Evolutionary conservation across 2,888 invertebrate species (phyloP).

Genomic region (Campaea margaritaria): DNA sequence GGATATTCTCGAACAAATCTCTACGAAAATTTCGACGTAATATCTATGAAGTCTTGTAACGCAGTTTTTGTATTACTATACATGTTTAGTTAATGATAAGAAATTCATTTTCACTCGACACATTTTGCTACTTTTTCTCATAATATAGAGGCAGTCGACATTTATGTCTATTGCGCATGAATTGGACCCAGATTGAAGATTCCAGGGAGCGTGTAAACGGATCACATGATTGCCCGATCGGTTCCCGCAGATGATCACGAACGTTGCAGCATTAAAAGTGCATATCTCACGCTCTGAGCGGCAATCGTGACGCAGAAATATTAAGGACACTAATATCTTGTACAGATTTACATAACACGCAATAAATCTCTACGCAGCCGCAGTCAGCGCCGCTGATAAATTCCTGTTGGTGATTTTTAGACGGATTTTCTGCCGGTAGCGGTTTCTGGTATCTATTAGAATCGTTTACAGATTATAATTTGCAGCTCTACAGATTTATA

Average conservation of each 20-base stretch:
- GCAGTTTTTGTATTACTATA: too few relatives aligned
- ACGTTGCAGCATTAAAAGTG: conserved; percentile 57
- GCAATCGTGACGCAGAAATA: conserved; percentile 81
- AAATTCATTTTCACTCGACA: too few relatives aligned
- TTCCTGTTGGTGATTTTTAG: conserved; percentile 60
- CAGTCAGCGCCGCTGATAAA: conserved; percentile 76
- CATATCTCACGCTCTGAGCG: conserved; percentile 72
- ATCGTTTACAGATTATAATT: conserved; percentile 28
- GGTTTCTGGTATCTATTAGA: conserved; percentile 28
- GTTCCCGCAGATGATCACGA: conserved; percentile 60
- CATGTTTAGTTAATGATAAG: too few relatives aligned
- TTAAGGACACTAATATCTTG: conserved; percentile 83
- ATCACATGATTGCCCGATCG: conserved; percentile 67
- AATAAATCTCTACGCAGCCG: conserved; percentile 73
- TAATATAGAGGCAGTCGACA: too few relatives aligned
- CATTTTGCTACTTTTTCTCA: too few relatives aligned
- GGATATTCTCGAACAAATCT: too few relatives aligned
- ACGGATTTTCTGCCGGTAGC: conserved; percentile 30
- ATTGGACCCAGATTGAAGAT: conserved; percentile 12
- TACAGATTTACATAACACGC: conserved; percentile 82
- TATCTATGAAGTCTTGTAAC: too few relatives aligned
- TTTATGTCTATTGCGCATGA: too few relatives aligned
- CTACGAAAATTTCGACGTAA: too few relatives aligned
- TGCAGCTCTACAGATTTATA: conserved; percentile 26
- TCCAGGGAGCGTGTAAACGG: conserved; percentile 63